A percentile compares a stretch with the other conserved stretches of the same genome.
Evolutionary conservation across 2,113 vertebrate genomes (phyloP).

Genomic region (Oxygymnocypris stewartii): DNA sequence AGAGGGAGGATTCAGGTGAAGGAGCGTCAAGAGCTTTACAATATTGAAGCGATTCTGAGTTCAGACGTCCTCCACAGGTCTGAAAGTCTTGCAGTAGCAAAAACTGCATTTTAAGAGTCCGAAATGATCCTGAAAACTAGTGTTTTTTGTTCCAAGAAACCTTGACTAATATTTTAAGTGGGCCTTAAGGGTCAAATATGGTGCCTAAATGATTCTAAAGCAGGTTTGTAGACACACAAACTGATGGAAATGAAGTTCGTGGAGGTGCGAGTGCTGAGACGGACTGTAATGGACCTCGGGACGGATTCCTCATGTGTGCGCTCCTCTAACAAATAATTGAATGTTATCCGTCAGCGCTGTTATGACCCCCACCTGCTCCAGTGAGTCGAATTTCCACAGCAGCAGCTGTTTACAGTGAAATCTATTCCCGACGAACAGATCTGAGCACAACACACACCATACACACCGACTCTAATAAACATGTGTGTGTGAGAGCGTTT

Average conservation of each 20-base stretch:
- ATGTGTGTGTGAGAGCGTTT: no score
- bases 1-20: not conserved
- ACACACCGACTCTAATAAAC: not conserved
- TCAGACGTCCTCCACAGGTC: not conserved
- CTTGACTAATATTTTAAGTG: not conserved
- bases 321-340: not conserved
- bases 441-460: not conserved
- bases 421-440: not conserved
- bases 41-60: not conserved
- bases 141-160: not conserved
- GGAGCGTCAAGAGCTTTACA: not conserved
- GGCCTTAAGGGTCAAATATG: not conserved
- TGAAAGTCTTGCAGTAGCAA: not conserved
- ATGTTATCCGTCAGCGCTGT: not conserved
- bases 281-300: not conserved
- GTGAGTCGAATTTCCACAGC: not conserved
- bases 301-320: not conserved
- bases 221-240: not conserved
- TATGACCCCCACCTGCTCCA: not conserved
- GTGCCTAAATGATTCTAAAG: not conserved
- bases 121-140: not conserved
- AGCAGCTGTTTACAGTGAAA: slow-evolving; percentile 11
- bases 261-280: not conserved
- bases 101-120: not conserved
- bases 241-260: not conserved